phyloP scores from a whole-genome alignment of 2,797 vertebrate genomes.

The Neomorphus geoffroyi region DNA sequence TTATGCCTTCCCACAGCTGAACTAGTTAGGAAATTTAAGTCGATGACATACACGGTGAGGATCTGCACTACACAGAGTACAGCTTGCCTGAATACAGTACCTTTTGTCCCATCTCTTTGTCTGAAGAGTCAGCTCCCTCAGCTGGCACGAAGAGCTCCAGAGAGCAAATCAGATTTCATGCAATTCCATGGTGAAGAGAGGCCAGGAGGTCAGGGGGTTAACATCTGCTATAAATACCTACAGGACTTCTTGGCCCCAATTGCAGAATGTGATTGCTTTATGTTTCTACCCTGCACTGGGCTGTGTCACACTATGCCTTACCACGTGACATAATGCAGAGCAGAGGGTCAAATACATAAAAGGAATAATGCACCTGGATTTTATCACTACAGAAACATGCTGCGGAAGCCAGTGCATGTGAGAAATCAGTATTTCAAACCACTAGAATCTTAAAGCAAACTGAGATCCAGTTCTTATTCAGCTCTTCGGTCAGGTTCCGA shows the following conservation, averaged over 20 bases:
- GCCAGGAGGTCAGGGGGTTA: not conserved
- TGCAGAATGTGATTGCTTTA: not conserved
- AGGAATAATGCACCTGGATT: not conserved
- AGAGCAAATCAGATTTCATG: not conserved
- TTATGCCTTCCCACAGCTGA: not conserved
- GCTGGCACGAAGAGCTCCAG: not conserved
- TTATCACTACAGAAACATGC: not conserved
- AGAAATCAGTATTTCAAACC: not conserved
- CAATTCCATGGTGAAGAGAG: not conserved
- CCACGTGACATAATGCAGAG: not conserved
- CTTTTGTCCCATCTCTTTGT: not conserved
- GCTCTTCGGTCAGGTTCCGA: not conserved
- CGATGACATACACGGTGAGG: not conserved
- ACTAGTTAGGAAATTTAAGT: not conserved
- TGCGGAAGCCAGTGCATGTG: not conserved
- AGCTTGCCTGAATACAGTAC: not conserved
- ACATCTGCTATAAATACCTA: slow-evolving; percentile 35
- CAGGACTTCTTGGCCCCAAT: not conserved
- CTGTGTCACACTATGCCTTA: not conserved
- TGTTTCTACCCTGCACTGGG: not conserved
- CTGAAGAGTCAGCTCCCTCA: not conserved
- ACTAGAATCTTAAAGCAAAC: not conserved
- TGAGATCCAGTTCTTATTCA: not conserved
- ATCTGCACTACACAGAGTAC: not conserved
- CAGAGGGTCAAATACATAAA: not conserved